Percentiles rank a stretch among this genome's conserved stretches.
phyloP scores from a whole-genome alignment of 53 echinoderm and acorn worm species.

The Crossaster papposus region DNA sequence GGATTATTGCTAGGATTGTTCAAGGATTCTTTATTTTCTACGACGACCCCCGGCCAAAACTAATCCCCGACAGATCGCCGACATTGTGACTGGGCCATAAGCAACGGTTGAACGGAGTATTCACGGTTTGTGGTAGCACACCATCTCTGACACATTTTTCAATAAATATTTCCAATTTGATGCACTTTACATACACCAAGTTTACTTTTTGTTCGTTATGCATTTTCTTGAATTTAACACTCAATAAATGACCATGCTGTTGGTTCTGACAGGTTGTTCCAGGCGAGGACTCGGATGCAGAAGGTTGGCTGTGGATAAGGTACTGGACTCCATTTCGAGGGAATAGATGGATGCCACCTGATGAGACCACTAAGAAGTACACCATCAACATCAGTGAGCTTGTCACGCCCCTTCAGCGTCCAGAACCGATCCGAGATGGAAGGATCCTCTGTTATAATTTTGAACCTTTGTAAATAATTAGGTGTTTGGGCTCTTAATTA shows the following conservation, averaged over 20 bases:
- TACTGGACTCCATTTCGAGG: constrained; percentile 22
- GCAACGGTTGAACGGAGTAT: no score
- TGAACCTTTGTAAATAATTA: constrained; percentile 7
- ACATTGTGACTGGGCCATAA: no score
- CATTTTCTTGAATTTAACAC: constrained; percentile 10
- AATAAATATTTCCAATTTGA: not conserved
- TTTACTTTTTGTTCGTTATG: not conserved
- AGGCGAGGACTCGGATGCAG: not conserved
- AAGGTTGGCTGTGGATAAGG: not conserved
- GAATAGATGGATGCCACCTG: constrained; percentile 32
- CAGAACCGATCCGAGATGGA: constrained; percentile 35
- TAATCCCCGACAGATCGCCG: no score
- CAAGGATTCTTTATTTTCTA: no score
- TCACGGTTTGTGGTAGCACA: not conserved
- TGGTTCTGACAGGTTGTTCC: constrained; percentile 32
- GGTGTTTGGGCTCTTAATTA: no score
- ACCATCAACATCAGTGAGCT: constrained; percentile 42
- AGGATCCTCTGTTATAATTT: constrained; percentile 41
- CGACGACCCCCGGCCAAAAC: no score
- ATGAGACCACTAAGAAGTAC: not conserved
- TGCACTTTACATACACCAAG: not conserved
- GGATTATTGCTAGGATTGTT: no score
- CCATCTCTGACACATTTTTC: not conserved
- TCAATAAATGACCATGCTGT: not conserved
- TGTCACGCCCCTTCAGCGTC: constrained; percentile 14